Base-by-base conservation (phyloP, 92 coral and sea anemone species). In the Paragorgia papillata region DNA sequence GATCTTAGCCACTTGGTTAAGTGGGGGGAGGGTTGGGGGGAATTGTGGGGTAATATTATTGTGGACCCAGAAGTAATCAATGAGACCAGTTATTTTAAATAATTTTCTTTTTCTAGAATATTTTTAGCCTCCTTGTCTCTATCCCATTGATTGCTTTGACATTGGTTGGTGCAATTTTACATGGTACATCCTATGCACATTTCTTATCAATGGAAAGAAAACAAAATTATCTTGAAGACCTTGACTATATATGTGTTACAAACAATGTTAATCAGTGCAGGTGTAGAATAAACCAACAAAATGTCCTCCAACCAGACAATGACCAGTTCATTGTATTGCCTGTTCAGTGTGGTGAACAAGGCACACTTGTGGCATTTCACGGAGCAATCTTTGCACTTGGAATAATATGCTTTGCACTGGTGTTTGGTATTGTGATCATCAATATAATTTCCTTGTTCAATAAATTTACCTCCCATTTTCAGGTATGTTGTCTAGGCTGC, bases 121-220 rank as follows among this genome's bases (percentile, higher is more conserved):
- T 37, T 14, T 46, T 46, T 3, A 46, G 21, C 48, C 25, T 68
- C 12, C 25, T 49, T 19, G 5, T 25, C 1, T 9, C 39, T 13
- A 48, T 68, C 12, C 75, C 75, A 26, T 9, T 68, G 28, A 25
- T 68, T 21, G 25, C 41, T 3, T 68, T 54, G n/a, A 35, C 75
- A 44, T n/a, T 68, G 37, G 41, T 48, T 22, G 60, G 37, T 68
- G 9, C 56, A 1, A 15, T 68, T 21, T 35, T 68, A 9, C 75
- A 68, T 30, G 75, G 75, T 24, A 49, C 75, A 44, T 54, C 75
- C 0, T 68, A 26, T 57, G 33, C 40, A 20, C 41, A 68, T 41
- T 68, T 68, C 50, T 1, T 25, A 26, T 68, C 75, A 43, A 68
- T 46, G n/a, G 25, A 68, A 26, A 54, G 54, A 17, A 6, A 26